Evolutionary conservation across 2,888 invertebrate genomes (phyloP).

Genomic region (Penaeus monodon): DNA sequence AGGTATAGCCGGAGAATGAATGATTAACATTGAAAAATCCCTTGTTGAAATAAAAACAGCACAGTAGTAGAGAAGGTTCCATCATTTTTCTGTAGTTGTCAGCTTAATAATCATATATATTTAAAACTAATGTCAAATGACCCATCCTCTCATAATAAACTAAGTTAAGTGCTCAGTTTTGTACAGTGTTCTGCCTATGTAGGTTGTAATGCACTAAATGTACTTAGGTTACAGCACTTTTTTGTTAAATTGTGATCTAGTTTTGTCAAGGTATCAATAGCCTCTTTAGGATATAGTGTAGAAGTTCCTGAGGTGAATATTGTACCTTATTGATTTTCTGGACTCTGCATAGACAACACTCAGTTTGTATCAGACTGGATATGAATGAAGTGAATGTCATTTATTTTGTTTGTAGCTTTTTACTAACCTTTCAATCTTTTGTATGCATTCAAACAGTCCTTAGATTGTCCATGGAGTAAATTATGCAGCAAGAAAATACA

Average conservation of each 20-base stretch:
- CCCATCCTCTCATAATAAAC: constrained; percentile 58
- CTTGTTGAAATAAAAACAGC: constrained; percentile 43
- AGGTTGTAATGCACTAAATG: constrained; percentile 37
- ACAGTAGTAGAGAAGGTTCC: constrained; percentile 40
- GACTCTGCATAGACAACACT: constrained; percentile 41
- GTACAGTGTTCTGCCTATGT: constrained; percentile 54
- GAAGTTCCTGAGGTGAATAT: constrained; percentile 42
- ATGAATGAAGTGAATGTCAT: constrained; percentile 49
- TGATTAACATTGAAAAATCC: constrained; percentile 49
- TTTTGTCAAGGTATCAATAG: constrained; percentile 26
- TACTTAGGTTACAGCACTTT: constrained; percentile 26
- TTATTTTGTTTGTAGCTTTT: constrained; percentile 32
- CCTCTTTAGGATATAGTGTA: constrained; percentile 29
- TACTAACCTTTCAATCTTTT: not conserved
- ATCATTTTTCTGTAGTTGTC: constrained; percentile 46
- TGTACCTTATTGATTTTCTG: constrained; percentile 19
- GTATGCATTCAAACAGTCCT: too few relatives aligned
- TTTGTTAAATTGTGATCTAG: constrained; percentile 27
- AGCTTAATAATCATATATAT: constrained; percentile 30
- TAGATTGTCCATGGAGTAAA: too few relatives aligned
- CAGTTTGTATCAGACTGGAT: constrained; percentile 57
- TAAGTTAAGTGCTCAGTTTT: constrained; percentile 58
- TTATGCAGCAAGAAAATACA: too few relatives aligned
- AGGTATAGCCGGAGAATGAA: constrained; percentile 50
- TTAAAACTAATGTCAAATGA: constrained; percentile 50